These are phyloP conservation scores for Rhopalosiphum nymphaeae DNA, from an alignment of 2,888 invertebrate species.

Conservation along the genomic window DNA sequence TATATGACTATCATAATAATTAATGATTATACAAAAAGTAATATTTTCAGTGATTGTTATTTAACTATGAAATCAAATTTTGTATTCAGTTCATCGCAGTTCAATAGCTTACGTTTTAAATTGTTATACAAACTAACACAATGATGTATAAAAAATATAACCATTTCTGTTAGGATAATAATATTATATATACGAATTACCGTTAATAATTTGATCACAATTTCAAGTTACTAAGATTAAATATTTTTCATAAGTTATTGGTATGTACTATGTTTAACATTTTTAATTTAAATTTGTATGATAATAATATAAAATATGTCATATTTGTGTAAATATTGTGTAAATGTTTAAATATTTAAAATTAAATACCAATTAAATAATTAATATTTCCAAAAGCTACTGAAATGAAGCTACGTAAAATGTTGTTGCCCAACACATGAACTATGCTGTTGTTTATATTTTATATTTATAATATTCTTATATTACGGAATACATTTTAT, in stretches of 20 bases:
- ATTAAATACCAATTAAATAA: neutral
- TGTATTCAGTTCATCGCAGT: neutral
- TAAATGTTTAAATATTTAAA: neutral
- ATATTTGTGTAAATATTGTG: neutral
- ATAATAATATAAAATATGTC: neutral
- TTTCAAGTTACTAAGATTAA: neutral
- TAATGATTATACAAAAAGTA: neutral
- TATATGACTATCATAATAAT: neutral
- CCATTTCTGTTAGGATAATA: neutral
- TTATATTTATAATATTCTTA: neutral
- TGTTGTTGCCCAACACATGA: neutral
- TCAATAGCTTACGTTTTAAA: neutral
- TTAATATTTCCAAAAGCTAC: neutral
- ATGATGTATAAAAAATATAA: neutral
- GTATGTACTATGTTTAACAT: too few species aligned
- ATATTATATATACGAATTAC: neutral
- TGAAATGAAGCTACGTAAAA: neutral
- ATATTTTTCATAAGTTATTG: neutral
- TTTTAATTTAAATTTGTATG: neutral
- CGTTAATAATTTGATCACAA: neutral
- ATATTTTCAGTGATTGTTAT: neutral
- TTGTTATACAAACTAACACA: neutral
- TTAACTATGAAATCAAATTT: neutral
- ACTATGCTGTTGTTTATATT: neutral
- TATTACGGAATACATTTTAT: neutral